Evolutionary conservation across 2,113 vertebrate genomes (phyloP), one percentile per base, ranked within the genome.

Genomic region (Amphilophus citrinellus): DNA sequence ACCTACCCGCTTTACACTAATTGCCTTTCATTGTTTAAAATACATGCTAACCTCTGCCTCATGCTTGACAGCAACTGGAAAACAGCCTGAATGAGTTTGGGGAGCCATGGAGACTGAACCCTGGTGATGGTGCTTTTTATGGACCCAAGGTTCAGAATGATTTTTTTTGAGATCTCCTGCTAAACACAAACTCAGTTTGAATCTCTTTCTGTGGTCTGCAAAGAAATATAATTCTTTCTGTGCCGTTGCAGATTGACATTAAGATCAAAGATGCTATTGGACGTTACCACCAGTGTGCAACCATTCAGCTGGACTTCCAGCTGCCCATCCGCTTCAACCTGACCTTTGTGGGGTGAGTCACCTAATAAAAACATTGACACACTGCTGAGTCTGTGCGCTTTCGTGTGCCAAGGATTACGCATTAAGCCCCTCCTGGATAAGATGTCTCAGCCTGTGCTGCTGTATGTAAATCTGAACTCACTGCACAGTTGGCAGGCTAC

Each of bases 301-400:
- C 98, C 61, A 96, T 99, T 90, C 98, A 99, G 27, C 96, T 99
- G 80, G 98, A 99, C 95, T 99, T 99, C 93, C 98, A 99, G 79
- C 95, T 99, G 10, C 98, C 98, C 2, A 93, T 98, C 87, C 96
- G 97, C 65, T 98, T 99, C 93, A 96, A 97, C 82, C 96, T 99
- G 79, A 97, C 97, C 6, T 99, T 98, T 15, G 96, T 98, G 60
- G 97, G 97, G 98, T 99, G 93, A 97, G 97, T 96, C 80, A 81
- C 76, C 60, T 22, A 50, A 82, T 89, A 63, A 75, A 77, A 89
- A 75, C 42, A 61, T 30, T 39, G 63, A 59, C 84, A 63, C 85
- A 27, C 80, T 65, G 66, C 76, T 77, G 68, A 66, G 61, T 58
- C 39, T 63, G 24, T 65, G 86, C 7, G 35, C 79, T 79, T 75